Conservation (phyloP, 2,797 vertebrate genomes). For the Amazona ochrocephala region DNA sequence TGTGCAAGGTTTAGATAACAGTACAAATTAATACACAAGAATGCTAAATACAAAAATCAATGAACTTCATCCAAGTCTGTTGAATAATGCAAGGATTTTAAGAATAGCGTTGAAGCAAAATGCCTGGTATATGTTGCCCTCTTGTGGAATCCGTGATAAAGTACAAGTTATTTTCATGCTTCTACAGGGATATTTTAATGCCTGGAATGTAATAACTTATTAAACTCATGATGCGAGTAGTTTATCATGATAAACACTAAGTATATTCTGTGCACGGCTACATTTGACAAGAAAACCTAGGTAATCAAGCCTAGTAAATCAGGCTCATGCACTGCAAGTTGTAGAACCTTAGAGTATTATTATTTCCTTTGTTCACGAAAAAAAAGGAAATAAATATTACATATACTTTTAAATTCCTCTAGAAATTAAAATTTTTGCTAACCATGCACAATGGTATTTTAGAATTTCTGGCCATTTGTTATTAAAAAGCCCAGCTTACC, state of each 20-base stretch:
- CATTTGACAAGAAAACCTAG: neutral
- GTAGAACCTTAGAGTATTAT: neutral
- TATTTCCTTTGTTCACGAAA: neutral
- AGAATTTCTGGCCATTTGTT: neutral
- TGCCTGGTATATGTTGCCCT: slow-evolving; percentile 72
- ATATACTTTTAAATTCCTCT: neutral
- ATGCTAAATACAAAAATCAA: slow-evolving; percentile 40
- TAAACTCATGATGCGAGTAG: neutral
- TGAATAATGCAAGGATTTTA: neutral
- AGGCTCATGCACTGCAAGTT: neutral
- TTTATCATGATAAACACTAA: neutral
- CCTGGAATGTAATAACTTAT: neutral
- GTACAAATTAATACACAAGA: slow-evolving; percentile 27
- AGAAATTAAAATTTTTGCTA: neutral
- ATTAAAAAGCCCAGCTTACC: neutral
- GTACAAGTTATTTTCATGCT: neutral
- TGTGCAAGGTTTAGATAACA: slow-evolving; percentile 71
- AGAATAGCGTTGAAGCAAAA: neutral
- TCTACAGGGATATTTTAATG: neutral
- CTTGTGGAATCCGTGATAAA: slow-evolving; percentile 66
- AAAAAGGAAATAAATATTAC: neutral
- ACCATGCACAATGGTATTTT: neutral
- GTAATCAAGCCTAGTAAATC: slow-evolving; percentile 1
- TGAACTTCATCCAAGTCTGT: slow-evolving; percentile 48
- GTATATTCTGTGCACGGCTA: neutral